These are phyloP conservation scores for Cryptus armator DNA, from an alignment of 2,888 invertebrate species.

Conservation along the genomic window DNA sequence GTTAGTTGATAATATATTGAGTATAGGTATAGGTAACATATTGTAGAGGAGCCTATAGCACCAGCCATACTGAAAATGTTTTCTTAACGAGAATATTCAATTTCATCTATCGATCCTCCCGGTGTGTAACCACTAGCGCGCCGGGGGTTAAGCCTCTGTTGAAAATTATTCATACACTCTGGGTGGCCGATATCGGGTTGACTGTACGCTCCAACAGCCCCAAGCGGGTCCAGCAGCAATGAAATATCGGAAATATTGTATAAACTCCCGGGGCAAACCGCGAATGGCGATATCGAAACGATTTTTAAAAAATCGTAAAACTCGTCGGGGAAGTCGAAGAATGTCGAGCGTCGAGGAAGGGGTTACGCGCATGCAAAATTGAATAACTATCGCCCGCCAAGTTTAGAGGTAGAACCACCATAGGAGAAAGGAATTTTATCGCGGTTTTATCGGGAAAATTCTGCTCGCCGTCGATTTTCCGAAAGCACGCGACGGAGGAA, in stretches of 20 bases:
- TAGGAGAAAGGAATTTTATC: slow-evolving; percentile 61
- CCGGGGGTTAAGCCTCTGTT: slow-evolving; percentile 52
- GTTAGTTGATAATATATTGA: background rate
- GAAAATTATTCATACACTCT: slow-evolving; percentile 69
- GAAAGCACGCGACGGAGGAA: slow-evolving; percentile 32
- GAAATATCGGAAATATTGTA: slow-evolving; percentile 66
- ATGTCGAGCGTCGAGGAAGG: slow-evolving; percentile 68
- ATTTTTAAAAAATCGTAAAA: slow-evolving; percentile 36
- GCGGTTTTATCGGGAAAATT: slow-evolving; percentile 60
- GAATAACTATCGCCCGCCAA: slow-evolving; percentile 35
- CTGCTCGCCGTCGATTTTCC: slow-evolving; percentile 51
- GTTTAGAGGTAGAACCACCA: background rate
- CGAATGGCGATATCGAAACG: slow-evolving; percentile 20
- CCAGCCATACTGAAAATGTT: slow-evolving; percentile 71
- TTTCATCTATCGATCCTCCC: slow-evolving; percentile 74
- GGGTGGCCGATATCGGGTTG: slow-evolving; percentile 45
- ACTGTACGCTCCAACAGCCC: slow-evolving; percentile 45
- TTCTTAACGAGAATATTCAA: slow-evolving; percentile 78
- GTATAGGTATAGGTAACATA: background rate
- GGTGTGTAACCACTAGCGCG: slow-evolving; percentile 50
- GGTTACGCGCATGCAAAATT: slow-evolving; percentile 14
- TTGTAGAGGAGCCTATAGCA: background rate
- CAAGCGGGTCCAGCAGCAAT: slow-evolving; percentile 35
- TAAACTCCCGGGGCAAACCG: slow-evolving; percentile 40
- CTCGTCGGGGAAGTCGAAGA: slow-evolving; percentile 39